Percentiles rank a stretch among this genome's conserved stretches.
Conservation (phyloP, 2,888 invertebrate species). For the Meliscaeva auricollis region DNA sequence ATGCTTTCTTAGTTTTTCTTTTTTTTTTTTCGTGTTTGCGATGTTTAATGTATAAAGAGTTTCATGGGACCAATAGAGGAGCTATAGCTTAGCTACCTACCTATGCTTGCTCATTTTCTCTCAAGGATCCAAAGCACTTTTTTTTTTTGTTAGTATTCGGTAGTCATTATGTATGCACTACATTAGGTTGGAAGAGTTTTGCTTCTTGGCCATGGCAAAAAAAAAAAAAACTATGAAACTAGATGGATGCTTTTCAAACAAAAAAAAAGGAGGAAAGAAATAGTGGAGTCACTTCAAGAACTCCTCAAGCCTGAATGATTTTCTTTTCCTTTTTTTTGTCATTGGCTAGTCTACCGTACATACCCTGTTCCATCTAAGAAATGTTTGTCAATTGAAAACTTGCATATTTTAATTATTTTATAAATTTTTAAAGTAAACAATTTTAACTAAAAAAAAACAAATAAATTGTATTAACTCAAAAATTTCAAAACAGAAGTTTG, state of each 20-base stretch:
- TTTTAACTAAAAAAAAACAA: too few species aligned
- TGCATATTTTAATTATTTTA: too few species aligned
- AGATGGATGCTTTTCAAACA: constrained; percentile 3
- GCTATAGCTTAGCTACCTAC: neutral
- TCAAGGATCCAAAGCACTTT: constrained; percentile 37
- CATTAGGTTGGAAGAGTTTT: constrained; percentile 61
- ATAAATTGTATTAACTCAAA: too few species aligned
- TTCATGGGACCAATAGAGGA: neutral
- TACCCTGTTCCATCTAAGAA: too few species aligned
- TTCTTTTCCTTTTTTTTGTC: too few species aligned
- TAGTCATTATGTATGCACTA: constrained; percentile 73
- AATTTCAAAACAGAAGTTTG: too few species aligned
- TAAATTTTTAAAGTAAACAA: too few species aligned
- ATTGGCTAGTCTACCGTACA: too few species aligned
- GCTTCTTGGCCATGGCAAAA: constrained; percentile 12
- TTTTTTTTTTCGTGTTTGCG: constrained; percentile 4
- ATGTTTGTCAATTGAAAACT: too few species aligned
- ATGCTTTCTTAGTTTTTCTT: constrained; percentile 10
- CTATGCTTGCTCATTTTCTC: constrained; percentile 27
- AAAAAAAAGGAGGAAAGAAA: neutral
- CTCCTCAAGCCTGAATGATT: too few species aligned
- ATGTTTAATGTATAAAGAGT: constrained; percentile 39
- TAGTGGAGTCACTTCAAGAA: neutral
- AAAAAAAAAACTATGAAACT: neutral
- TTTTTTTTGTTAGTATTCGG: constrained; percentile 39